phyloP scores from a whole-genome alignment of 1,140 invertebrate genomes.

The Neodiprion fabricii region DNA sequence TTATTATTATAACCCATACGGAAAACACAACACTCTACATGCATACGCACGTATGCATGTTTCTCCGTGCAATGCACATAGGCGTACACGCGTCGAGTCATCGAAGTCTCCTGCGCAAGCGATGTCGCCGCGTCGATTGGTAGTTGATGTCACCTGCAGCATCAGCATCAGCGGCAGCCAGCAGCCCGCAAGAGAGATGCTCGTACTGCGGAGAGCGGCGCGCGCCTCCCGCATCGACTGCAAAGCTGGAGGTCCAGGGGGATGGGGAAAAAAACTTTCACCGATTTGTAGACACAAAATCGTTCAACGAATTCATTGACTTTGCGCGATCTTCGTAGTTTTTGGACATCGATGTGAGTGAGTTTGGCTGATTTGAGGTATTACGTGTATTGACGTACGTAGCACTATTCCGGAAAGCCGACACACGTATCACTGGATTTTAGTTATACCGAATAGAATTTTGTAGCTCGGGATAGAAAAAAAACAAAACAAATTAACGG shows the following conservation, averaged over 20 bases:
- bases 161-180: not conserved
- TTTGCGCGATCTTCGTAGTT: not conserved
- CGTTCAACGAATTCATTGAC: slow-evolving; percentile 5
- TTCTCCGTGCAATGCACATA: no score
- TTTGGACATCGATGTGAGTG: not conserved
- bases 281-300: not conserved
- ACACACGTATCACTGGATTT: not conserved
- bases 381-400: not conserved
- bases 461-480: not conserved
- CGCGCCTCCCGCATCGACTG: not conserved
- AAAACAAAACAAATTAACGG: not conserved
- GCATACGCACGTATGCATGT: no score
- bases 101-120: not conserved
- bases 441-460: not conserved
- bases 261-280: slow-evolving; percentile 7
- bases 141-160: slow-evolving; percentile 7
- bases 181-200: not conserved
- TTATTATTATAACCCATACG: no score
- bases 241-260: not conserved
- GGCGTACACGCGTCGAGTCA: not conserved
- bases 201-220: not conserved
- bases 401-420: not conserved
- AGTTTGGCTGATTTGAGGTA: no score
- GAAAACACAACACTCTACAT: no score
- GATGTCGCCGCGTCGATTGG: slow-evolving; percentile 2